Percentiles rank a stretch among this genome's conserved stretches.
Evolutionary conservation across 2,113 vertebrate genomes (phyloP).

Genomic region (Rhabdornis inornatus): DNA sequence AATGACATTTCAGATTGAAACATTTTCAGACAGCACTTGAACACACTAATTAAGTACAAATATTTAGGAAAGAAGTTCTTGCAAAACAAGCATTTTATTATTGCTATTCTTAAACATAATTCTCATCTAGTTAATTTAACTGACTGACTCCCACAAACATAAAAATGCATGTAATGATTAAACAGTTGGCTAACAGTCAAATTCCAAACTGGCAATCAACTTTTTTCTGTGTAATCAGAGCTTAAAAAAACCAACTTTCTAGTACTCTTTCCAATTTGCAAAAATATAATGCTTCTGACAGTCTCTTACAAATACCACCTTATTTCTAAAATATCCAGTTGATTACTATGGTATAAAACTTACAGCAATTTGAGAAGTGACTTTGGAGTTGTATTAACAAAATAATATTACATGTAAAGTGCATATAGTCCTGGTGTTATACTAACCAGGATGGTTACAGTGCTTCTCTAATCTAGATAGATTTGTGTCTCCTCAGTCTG

Average conservation of each 20-base stretch:
- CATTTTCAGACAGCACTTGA: not conserved
- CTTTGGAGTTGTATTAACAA: not conserved
- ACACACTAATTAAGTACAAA: not conserved
- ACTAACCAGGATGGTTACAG: not conserved
- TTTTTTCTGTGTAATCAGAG: not conserved
- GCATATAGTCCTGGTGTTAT: not conserved
- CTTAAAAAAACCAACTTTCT: not conserved
- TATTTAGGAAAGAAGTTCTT: not conserved
- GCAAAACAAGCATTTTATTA: not conserved
- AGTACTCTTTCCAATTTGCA: not conserved
- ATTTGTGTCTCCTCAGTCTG: not conserved
- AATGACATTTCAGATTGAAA: not conserved
- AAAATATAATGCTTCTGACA: not conserved
- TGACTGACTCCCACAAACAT: not conserved
- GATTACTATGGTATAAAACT: not conserved
- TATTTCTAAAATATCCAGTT: not conserved
- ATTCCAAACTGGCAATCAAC: not conserved
- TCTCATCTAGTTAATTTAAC: not conserved
- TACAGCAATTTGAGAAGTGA: not conserved
- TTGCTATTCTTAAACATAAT: not conserved
- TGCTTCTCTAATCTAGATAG: not conserved
- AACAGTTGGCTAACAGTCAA: not conserved
- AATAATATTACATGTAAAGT: not conserved
- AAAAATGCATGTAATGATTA: not conserved
- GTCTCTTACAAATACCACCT: not conserved